Conservation (phyloP, 2,113 vertebrate genomes). For the Equus quagga region DNA sequence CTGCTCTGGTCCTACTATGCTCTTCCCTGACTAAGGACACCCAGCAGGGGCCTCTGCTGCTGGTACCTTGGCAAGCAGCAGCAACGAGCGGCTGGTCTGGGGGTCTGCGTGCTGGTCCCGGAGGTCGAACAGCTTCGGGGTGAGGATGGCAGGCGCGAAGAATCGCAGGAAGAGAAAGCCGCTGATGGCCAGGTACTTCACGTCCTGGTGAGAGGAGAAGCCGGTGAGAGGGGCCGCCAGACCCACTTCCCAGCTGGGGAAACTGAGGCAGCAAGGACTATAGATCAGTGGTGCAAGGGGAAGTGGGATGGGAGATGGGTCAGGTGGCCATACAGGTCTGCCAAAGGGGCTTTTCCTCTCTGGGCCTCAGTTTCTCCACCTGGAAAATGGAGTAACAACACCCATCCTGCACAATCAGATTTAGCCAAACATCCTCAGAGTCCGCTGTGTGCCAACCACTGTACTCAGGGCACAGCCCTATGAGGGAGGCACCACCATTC, state of each 20-base stretch:
- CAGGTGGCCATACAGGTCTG: not conserved
- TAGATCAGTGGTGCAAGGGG: not conserved
- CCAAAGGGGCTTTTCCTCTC: not conserved
- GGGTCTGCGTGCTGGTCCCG: slow-evolving; percentile 93
- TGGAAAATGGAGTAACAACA: not conserved
- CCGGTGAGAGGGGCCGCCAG: not conserved
- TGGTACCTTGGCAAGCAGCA: slow-evolving; percentile 94
- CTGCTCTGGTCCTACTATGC: not conserved
- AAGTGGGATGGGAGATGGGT: not conserved
- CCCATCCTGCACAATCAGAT: not conserved
- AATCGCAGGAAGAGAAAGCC: slow-evolving; percentile 96
- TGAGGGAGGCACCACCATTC: not conserved
- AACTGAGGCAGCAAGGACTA: not conserved
- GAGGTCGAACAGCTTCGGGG: slow-evolving; percentile 94
- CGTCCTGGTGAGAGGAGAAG: slow-evolving; percentile 86
- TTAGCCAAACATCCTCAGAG: not conserved
- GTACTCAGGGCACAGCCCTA: not conserved
- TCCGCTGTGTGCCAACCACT: not conserved
- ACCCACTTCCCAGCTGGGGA: not conserved
- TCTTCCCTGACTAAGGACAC: not conserved
- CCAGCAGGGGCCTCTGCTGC: fast-evolving
- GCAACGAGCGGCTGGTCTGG: slow-evolving; percentile 92
- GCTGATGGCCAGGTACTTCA: slow-evolving; percentile 93
- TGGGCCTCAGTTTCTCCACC: slow-evolving; percentile 42
- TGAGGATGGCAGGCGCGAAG: slow-evolving; percentile 94